Percentiles rank a stretch among this genome's conserved stretches.
Evolutionary conservation across 2,113 vertebrate genomes (phyloP).

Genomic region (Urocolius indicus): DNA sequence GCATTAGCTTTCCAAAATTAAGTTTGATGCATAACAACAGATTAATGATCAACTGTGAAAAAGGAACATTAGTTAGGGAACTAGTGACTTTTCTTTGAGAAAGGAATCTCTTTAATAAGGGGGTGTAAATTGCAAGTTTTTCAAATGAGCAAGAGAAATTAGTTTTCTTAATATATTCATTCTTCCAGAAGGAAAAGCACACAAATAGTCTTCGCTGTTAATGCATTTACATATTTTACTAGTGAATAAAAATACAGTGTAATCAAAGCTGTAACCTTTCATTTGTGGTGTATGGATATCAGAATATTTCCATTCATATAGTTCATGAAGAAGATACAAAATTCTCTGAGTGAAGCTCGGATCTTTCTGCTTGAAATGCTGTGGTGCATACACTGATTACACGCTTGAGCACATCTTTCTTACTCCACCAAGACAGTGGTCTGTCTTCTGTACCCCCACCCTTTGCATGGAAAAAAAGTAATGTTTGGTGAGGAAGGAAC

Average conservation of each 20-base stretch:
- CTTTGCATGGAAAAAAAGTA: background rate
- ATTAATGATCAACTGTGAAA: conserved; percentile 24
- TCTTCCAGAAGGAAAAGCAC: conserved; percentile 8
- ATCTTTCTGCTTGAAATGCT: background rate
- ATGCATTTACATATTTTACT: conserved; percentile 14
- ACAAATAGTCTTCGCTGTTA: background rate
- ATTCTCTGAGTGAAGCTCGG: accelerated
- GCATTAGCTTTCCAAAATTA: conserved; percentile 62
- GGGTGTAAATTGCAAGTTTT: background rate
- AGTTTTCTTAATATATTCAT: conserved; percentile 6
- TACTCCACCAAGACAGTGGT: background rate
- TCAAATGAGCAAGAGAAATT: background rate
- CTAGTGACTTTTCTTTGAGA: conserved; percentile 19
- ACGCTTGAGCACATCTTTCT: background rate
- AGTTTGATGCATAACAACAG: conserved; percentile 19
- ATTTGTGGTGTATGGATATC: background rate
- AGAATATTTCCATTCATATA: background rate
- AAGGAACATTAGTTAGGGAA: background rate
- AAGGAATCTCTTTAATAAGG: background rate
- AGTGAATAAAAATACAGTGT: background rate
- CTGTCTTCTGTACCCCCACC: accelerated
- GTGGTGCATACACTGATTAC: background rate
- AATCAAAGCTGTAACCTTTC: background rate
- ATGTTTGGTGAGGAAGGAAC: background rate
- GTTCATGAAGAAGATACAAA: background rate